Base-by-base conservation (phyloP, 37 sponge, comb jelly and placozoan species). In the Aphrocallistes beatrix region DNA sequence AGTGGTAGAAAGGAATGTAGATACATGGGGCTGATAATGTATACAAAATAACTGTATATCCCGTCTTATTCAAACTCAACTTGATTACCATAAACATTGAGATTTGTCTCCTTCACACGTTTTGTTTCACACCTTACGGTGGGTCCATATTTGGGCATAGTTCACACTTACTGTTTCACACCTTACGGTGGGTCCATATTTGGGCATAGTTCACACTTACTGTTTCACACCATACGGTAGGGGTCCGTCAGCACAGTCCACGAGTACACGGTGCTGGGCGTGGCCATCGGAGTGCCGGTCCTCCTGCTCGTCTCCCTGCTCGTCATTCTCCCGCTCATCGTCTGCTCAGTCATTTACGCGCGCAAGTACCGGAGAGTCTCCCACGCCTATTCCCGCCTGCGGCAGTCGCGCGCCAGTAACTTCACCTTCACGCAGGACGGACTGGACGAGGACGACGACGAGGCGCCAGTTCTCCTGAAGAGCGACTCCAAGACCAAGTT, bases 351-450 rank as follows among this genome's bases (percentile, higher is more conserved):
- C 17, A 13, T 60, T 25, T 60, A 60, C 34, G 21, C 21, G n/a
- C 25, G 75, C 28, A 60, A 60, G 75, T 60, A 60, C 75, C 10
- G 75, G 21, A 60, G n/a, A 13, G 75, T 60, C 3, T 60, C 75
- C 8, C 75, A 60, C 34, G 75, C 75, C n/a, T 60, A 60, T 60
- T 60, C 75, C 17, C 25, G 75, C 32, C 75, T 60, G 3, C 10
- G 75, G n/a, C 75, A 60, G 75, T 25, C 75, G 34, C 75, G 75
- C 25, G 75, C 75, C n/a, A 60, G n/a, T 60, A 60, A 60, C 75
- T 60, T 60, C n/a, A 28, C n/a, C 28, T 60, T 60, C 75, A 60
- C 75, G n/a, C 75, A 60, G 6, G 75, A 60, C n/a, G 75, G 75
- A 28, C 8, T 60, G 75, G 75, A 60, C 3, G 75, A 60, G 6